These are phyloP conservation scores for Oegoconia quadripuncta DNA, from an alignment of 2,888 invertebrate species.

Conservation along the genomic window DNA sequence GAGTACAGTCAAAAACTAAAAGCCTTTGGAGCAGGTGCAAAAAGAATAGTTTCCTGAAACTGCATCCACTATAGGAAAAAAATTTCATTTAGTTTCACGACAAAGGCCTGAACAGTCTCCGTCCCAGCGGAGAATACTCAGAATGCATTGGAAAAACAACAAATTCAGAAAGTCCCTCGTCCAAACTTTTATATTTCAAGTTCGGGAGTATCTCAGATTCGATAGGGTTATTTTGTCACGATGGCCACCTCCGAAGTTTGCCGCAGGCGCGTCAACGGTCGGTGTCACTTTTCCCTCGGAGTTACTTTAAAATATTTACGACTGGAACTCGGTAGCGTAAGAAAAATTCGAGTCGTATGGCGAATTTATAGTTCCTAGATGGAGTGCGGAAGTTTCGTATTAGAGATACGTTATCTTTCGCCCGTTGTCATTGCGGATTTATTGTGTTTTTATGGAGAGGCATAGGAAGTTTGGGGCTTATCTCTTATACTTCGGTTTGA, in stretches of 20 bases:
- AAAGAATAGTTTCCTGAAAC: neutral
- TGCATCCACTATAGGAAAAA: neutral
- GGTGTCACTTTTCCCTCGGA: conserved; percentile 68
- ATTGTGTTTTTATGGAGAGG: conserved; percentile 48
- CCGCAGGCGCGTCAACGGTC: conserved; percentile 60
- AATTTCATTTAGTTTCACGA: conserved; percentile 19
- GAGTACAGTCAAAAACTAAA: neutral
- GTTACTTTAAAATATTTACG: conserved; percentile 78
- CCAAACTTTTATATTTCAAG: conserved; percentile 69
- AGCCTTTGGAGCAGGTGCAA: neutral
- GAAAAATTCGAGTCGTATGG: conserved; percentile 57
- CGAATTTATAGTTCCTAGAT: conserved; percentile 64
- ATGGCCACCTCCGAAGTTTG: conserved; percentile 56
- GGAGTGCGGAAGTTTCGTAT: conserved; percentile 56
- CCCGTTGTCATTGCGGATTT: conserved; percentile 47
- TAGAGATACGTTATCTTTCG: conserved; percentile 43
- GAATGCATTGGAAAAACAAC: conserved; percentile 41
- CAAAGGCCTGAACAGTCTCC: conserved; percentile 24
- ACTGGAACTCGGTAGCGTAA: conserved; percentile 53
- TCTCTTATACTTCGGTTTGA: neutral
- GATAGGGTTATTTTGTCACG: conserved; percentile 67
- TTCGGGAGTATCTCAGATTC: conserved; percentile 48
- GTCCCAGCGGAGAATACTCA: conserved; percentile 23
- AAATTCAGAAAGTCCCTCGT: conserved; percentile 42
- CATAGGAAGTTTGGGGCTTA: conserved; percentile 25